These are phyloP conservation scores for Bucco capensis DNA, from an alignment of 2,113 vertebrate species.

Conservation along the genomic window DNA sequence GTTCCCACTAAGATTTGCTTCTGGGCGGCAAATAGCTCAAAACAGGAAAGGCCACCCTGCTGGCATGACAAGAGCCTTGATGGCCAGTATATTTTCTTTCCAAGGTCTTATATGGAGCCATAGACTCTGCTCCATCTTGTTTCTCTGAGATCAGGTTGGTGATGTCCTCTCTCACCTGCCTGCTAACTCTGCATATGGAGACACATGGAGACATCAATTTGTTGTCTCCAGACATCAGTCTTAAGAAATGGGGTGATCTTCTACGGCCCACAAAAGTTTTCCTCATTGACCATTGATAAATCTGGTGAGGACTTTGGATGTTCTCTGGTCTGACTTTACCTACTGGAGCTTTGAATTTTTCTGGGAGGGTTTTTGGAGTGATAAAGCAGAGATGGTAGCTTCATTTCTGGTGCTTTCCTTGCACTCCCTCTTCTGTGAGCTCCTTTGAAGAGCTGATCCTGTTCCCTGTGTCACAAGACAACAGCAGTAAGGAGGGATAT, in stretches of 20 bases:
- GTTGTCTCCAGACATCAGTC: background rate
- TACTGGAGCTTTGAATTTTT: background rate
- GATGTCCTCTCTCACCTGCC: background rate
- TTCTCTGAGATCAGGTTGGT: background rate
- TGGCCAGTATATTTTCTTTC: background rate
- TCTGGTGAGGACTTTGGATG: background rate
- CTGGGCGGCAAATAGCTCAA: background rate
- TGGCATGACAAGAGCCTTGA: background rate
- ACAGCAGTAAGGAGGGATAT: background rate
- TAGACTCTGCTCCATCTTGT: background rate
- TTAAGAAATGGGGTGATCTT: background rate
- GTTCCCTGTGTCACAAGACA: background rate
- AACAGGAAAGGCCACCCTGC: background rate
- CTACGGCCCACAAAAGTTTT: background rate
- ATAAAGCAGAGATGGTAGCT: background rate
- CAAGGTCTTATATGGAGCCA: fast-evolving
- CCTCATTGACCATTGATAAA: background rate
- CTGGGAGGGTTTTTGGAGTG: background rate
- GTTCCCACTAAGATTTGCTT: background rate
- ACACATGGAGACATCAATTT: background rate
- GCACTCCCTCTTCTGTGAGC: background rate
- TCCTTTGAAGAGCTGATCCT: background rate
- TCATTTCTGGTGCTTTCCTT: background rate
- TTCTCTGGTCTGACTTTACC: background rate
- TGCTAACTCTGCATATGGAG: background rate